These are phyloP conservation scores for Metacarcinus magister DNA, from an alignment of 2,888 invertebrate genomes.

Conservation along the genomic window DNA sequence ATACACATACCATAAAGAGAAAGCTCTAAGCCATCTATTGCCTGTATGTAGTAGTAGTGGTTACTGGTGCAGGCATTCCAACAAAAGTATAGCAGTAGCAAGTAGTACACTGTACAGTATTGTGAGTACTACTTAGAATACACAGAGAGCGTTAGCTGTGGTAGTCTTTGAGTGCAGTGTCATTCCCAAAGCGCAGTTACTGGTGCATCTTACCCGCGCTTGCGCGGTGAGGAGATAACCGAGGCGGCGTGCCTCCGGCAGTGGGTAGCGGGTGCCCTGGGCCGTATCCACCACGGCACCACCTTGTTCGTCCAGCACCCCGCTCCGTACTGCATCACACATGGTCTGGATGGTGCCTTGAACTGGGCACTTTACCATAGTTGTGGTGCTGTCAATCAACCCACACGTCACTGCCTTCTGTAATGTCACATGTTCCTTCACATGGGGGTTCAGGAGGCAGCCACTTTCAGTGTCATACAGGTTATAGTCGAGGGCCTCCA, in stretches of 20 bases:
- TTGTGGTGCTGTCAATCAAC: constrained; percentile 86
- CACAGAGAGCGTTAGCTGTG: constrained; percentile 65
- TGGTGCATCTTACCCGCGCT: constrained; percentile 91
- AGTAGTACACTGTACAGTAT: constrained; percentile 74
- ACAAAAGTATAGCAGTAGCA: constrained; percentile 66
- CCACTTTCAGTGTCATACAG: constrained; percentile 94
- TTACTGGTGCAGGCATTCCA: constrained; percentile 75
- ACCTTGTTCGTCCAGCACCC: constrained; percentile 80
- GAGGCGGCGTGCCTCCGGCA: constrained; percentile 92
- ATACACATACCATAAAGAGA: constrained; percentile 70
- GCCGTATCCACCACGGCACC: constrained; percentile 78
- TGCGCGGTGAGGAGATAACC: constrained; percentile 95
- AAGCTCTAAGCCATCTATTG: constrained; percentile 76
- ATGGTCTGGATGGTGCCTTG: constrained; percentile 80
- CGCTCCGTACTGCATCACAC: constrained; percentile 75
- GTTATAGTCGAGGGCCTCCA: constrained; percentile 92
- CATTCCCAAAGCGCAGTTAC: constrained; percentile 79
- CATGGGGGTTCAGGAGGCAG: constrained; percentile 91
- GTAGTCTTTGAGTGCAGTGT: constrained; percentile 59
- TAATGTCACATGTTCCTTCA: constrained; percentile 91
- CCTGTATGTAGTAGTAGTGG: constrained; percentile 68
- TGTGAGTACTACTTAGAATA: constrained; percentile 71
- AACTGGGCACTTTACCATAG: constrained; percentile 80
- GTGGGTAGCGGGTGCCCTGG: constrained; percentile 75
- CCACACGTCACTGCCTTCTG: constrained; percentile 93